Evolutionary conservation across 2,888 invertebrate genomes (phyloP).

Genomic region (Nomada fucata): DNA sequence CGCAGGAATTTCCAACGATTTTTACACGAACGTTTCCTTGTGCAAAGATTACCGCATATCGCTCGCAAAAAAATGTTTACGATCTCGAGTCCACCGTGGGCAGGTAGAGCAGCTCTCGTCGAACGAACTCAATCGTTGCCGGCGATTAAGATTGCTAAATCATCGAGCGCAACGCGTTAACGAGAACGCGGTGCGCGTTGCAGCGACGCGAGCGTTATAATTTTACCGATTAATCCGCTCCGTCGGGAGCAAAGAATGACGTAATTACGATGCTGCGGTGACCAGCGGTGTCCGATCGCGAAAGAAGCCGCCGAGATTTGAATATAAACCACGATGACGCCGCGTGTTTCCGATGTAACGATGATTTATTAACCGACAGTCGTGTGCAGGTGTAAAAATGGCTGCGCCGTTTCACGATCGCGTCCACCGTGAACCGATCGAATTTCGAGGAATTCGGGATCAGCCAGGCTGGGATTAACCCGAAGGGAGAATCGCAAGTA

Average conservation of each 20-base stretch:
- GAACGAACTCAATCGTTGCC: not conserved
- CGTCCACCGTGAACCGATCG: not conserved
- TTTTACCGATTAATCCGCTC: conserved; percentile 30
- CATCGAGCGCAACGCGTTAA: conserved; percentile 29
- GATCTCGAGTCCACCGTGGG: not conserved
- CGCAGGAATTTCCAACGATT: no score
- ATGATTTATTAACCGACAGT: conserved; percentile 28
- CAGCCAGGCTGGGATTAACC: conserved; percentile 15
- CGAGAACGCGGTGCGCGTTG: conserved; percentile 26
- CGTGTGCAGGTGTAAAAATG: conserved; percentile 13
- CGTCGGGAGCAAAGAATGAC: conserved; percentile 5
- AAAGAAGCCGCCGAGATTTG: conserved; percentile 4
- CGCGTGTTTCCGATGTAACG: conserved; percentile 19
- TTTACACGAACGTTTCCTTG: no score
- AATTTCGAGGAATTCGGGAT: conserved; percentile 36
- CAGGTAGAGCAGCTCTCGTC: not conserved
- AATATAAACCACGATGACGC: conserved; percentile 29
- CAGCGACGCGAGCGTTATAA: conserved; percentile 29
- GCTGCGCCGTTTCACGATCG: conserved; percentile 10
- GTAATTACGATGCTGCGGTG: conserved; percentile 16
- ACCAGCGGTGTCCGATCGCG: conserved; percentile 6
- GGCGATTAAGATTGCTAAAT: conserved; percentile 20
- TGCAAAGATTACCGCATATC: no score
- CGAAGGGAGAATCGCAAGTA: conserved; percentile 47
- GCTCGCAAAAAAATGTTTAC: not conserved